Evolutionary conservation across 2,797 vertebrate genomes (phyloP).

Genomic region (Parauchenoglanis ngamensis): DNA sequence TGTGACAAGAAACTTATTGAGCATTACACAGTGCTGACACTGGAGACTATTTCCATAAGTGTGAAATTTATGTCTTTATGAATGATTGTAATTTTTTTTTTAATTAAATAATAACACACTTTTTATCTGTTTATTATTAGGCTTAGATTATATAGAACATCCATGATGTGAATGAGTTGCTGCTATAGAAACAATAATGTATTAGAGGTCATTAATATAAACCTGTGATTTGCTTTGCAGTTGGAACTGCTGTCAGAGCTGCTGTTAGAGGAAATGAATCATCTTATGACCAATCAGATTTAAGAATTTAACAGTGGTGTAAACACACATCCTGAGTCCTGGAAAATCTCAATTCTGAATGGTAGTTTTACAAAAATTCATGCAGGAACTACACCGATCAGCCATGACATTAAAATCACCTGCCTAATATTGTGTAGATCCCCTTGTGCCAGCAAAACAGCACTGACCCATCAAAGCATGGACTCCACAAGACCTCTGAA

Average conservation of each 20-base stretch:
- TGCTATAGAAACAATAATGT: background rate
- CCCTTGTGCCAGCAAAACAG: no score
- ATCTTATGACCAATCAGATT: background rate
- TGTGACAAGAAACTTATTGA: background rate
- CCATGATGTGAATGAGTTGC: background rate
- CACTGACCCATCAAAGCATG: no score
- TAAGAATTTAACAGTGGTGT: background rate
- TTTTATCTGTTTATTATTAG: background rate
- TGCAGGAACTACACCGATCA: background rate
- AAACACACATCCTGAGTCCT: background rate
- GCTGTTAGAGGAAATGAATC: background rate
- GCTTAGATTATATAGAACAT: background rate
- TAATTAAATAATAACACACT: background rate
- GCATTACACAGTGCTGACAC: background rate
- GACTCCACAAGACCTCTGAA: no score
- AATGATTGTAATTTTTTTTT: background rate
- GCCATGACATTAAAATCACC: no score
- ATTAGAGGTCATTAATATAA: background rate
- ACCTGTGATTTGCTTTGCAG: background rate
- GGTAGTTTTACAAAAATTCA: background rate
- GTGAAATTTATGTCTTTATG: background rate
- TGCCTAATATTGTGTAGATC: no score
- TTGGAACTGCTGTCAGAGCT: background rate
- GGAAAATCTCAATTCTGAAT: background rate
- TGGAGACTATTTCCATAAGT: background rate